Evolutionary conservation across 2,797 vertebrate species (phyloP).

Genomic region (Furcifer pardalis): DNA sequence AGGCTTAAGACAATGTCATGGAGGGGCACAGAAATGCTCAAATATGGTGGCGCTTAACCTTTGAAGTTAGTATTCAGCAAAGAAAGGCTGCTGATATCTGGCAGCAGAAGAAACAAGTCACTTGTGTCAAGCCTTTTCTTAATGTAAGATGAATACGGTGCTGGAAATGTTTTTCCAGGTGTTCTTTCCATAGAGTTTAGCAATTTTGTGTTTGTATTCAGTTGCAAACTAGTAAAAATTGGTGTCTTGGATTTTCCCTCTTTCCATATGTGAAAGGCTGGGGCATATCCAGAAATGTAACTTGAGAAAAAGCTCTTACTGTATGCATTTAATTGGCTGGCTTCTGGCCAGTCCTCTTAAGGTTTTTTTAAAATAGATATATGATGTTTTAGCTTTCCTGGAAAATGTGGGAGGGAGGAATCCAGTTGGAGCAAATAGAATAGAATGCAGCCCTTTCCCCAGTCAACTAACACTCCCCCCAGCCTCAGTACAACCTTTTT

Average conservation of each 20-base stretch:
- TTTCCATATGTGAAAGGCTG: not conserved
- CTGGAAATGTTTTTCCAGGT: constrained; percentile 66
- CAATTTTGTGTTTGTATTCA: constrained; percentile 54
- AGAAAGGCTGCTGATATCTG: constrained; percentile 77
- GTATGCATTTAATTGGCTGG: not conserved
- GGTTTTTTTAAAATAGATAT: not conserved
- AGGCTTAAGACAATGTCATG: constrained; percentile 67
- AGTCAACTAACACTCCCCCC: too few relatives aligned
- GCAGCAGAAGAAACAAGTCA: constrained; percentile 74
- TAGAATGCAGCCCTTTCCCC: not conserved
- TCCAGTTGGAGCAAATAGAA: too few relatives aligned
- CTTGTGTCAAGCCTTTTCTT: constrained; percentile 67
- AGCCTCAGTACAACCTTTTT: too few relatives aligned
- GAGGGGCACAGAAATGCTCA: constrained; percentile 75
- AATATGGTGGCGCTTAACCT: constrained; percentile 73
- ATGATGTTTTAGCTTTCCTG: not conserved
- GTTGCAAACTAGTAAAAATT: constrained; percentile 53
- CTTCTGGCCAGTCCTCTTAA: not conserved
- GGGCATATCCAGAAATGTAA: not conserved
- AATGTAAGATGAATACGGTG: constrained; percentile 54
- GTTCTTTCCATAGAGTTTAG: constrained; percentile 62
- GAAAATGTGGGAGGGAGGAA: not conserved
- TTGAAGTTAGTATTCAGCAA: constrained; percentile 78
- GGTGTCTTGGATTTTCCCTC: not conserved
- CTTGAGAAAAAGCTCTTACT: not conserved